A percentile compares a stretch with the other conserved stretches of the same genome.
Evolutionary conservation across 2,113 vertebrate genomes (phyloP).

Genomic region (Eudyptes chrysolophus): DNA sequence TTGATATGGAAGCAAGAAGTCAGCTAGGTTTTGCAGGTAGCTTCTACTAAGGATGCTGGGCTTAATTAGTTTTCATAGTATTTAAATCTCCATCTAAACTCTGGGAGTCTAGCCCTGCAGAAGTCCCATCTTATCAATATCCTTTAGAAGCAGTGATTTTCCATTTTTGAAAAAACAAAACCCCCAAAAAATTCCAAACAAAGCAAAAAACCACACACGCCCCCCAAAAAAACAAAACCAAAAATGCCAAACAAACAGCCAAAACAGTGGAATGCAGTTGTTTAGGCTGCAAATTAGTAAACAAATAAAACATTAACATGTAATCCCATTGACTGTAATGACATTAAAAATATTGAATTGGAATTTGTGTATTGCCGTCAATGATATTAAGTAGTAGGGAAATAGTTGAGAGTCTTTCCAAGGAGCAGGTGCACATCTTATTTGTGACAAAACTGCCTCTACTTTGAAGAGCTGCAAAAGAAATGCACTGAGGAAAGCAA

Average conservation of each 20-base stretch:
- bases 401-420: not conserved
- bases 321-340: not conserved
- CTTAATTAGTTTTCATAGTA: not conserved
- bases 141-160: not conserved
- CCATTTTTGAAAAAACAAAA: rapidly evolving
- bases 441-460: not conserved
- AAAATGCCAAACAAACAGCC: not conserved
- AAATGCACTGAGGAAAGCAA: not conserved
- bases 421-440: not conserved
- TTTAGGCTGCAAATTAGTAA: not conserved
- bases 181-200: not conserved
- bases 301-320: not conserved
- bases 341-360: not conserved
- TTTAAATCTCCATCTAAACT: not conserved
- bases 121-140: not conserved
- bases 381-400: not conserved
- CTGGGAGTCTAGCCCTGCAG: not conserved
- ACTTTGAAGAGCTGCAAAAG: not conserved
- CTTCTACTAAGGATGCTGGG: not conserved
- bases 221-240: no score
- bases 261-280: not conserved
- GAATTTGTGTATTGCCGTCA: not conserved
- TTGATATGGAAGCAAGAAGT: not conserved
- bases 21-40: not conserved
- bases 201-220: not conserved